Conservation (phyloP, 2,113 vertebrate species). For the Thamnophis sirtalis region DNA sequence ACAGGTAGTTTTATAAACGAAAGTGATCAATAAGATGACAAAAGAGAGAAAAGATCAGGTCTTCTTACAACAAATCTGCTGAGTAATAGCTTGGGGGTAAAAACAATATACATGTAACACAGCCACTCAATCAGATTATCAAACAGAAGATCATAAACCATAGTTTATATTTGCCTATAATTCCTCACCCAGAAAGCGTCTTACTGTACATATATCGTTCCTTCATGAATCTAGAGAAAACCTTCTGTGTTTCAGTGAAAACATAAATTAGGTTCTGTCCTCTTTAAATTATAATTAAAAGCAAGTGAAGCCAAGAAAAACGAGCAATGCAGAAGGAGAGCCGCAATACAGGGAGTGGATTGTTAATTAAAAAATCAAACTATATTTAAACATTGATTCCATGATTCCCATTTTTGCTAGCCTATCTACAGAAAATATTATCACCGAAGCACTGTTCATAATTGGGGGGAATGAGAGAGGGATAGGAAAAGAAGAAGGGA, state of each 20-base stretch:
- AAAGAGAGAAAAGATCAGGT: background rate
- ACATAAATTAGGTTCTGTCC: background rate
- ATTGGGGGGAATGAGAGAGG: background rate
- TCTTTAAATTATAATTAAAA: constrained; percentile 11
- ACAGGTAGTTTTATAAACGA: background rate
- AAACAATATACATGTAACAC: background rate
- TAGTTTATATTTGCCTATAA: background rate
- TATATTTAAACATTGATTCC: background rate
- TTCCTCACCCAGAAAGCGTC: background rate
- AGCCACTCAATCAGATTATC: background rate
- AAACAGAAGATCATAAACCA: background rate
- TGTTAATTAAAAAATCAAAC: constrained; percentile 11
- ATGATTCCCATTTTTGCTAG: background rate
- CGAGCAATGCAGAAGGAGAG: background rate
- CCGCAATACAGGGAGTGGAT: background rate
- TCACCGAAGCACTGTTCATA: background rate
- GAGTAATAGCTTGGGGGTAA: background rate
- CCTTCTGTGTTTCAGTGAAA: constrained; percentile 1
- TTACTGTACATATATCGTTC: background rate
- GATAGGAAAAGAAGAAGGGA: background rate
- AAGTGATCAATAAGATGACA: background rate
- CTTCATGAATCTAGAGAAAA: background rate
- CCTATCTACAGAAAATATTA: constrained; percentile 1
- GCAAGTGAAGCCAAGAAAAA: background rate
- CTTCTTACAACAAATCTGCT: background rate